Percentiles rank a stretch among this genome's conserved stretches.
These are phyloP conservation scores for Apeltes quadracus DNA, from an alignment of 2,113 vertebrate genomes.

Conservation along the genomic window DNA sequence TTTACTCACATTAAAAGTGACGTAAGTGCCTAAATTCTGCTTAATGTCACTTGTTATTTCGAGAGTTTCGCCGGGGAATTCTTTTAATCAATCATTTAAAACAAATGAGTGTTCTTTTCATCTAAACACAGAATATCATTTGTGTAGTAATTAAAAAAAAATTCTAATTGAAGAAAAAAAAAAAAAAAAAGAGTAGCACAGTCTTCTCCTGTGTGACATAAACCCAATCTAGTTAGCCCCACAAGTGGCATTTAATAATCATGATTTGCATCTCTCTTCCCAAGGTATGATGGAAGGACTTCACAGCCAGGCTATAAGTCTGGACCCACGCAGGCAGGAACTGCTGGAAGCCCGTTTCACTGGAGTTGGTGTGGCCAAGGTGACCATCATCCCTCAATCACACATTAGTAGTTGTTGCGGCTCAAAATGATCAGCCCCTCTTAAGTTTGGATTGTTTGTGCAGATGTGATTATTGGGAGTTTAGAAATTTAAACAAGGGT, in stretches of 20 bases:
- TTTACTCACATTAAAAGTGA: not conserved
- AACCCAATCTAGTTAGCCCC: not conserved
- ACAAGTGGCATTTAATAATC: not conserved
- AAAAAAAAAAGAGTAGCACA: too few relatives aligned
- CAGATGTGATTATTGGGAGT: not conserved
- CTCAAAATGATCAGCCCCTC: not conserved
- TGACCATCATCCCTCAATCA: constrained; percentile 63
- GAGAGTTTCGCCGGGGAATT: not conserved
- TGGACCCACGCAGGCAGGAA: constrained; percentile 94
- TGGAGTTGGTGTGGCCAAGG: constrained; percentile 91
- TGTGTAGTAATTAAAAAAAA: too few relatives aligned
- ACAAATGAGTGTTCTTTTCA: not conserved
- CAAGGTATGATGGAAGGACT: constrained; percentile 97
- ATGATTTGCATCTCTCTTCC: constrained; percentile 55
- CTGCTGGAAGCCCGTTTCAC: constrained; percentile 94
- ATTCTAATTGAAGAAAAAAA: too few relatives aligned
- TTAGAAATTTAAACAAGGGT: not conserved
- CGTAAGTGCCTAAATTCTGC: not conserved
- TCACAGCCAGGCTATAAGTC: constrained; percentile 83
- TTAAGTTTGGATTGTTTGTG: not conserved
- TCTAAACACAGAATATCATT: not conserved
- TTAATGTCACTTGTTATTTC: not conserved
- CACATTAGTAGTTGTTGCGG: not conserved
- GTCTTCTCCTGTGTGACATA: not conserved
- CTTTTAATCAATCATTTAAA: not conserved